These are phyloP conservation scores for Trachops cirrhosus DNA, from an alignment of 2,797 vertebrate genomes.

Conservation along the genomic window DNA sequence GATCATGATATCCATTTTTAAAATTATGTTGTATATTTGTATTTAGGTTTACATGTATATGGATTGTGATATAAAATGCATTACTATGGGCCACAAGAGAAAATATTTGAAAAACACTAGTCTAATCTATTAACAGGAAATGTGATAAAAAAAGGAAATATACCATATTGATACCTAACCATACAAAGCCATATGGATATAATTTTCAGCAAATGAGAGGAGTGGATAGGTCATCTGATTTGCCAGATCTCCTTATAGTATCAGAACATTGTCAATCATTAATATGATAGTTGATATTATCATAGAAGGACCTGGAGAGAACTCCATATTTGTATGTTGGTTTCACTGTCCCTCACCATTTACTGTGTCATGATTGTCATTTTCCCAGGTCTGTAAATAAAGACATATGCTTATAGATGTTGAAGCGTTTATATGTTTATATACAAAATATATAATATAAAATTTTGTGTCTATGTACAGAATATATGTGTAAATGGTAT, in stretches of 20 bases:
- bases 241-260: background rate
- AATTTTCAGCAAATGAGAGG: background rate
- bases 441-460: background rate
- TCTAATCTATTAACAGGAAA: background rate
- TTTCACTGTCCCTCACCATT: background rate
- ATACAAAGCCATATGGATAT: background rate
- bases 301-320: background rate
- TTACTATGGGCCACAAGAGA: background rate
- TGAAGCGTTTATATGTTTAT: background rate
- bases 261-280: background rate
- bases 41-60: slow-evolving; percentile 5
- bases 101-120: slow-evolving; percentile 11
- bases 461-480: background rate
- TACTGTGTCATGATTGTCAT: background rate
- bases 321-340: background rate
- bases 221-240: background rate
- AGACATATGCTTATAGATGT: background rate
- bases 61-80: background rate
- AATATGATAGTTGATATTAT: background rate
- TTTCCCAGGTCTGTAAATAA: background rate
- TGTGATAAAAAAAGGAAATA: background rate
- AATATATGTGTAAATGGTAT: background rate
- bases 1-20: background rate
- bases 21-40: background rate
- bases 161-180: background rate